Percentiles rank a stretch among this genome's conserved stretches.
phyloP scores from a whole-genome alignment of 2,888 invertebrate species.

The Coelinius sp. region DNA sequence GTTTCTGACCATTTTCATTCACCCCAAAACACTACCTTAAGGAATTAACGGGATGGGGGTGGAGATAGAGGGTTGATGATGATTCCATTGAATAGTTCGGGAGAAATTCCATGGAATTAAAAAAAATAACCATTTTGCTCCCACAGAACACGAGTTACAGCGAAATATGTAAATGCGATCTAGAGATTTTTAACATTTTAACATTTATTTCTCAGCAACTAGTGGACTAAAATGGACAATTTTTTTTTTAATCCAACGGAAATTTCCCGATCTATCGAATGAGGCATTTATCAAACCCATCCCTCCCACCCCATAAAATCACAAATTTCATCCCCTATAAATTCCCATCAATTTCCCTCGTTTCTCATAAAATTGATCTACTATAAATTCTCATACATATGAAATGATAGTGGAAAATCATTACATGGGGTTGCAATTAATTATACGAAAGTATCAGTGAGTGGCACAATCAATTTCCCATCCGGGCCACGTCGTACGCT shows the following conservation, averaged over 20 bases:
- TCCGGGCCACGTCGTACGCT: conserved; percentile 43
- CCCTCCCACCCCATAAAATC: not conserved
- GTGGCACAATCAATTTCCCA: conserved; percentile 55
- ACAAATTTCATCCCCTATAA: not conserved
- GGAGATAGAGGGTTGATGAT: not conserved
- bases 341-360: no score
- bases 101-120: not conserved
- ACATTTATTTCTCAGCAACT: no score
- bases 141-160: not conserved
- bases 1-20: no score
- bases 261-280: no score
- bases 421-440: conserved; percentile 30
- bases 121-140: not conserved
- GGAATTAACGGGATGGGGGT: no score
- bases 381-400: not conserved
- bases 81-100: not conserved
- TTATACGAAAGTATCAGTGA: conserved; percentile 39
- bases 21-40: no score
- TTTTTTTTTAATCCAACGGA: no score
- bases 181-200: no score
- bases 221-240: no score
- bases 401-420: conserved; percentile 33
- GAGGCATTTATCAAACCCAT: not conserved
- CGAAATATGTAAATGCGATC: no score
- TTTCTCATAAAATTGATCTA: not conserved